Percentiles rank a stretch among this genome's conserved stretches.
Conservation (phyloP, 2,888 invertebrate species). For the Pristionchus fissidentatus region DNA sequence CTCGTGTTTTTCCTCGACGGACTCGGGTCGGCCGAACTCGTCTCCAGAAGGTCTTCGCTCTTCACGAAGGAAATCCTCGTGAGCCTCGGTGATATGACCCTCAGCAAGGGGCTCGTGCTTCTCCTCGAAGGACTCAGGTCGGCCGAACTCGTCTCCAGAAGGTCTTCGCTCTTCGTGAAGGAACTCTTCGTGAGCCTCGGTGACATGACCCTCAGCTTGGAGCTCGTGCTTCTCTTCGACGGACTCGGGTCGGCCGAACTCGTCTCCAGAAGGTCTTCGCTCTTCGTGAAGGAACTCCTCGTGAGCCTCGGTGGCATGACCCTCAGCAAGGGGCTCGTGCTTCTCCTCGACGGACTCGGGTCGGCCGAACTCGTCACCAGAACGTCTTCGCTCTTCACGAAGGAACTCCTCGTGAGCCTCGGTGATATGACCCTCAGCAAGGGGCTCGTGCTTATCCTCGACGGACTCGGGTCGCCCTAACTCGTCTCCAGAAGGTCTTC, state of each 20-base stretch:
- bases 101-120: conserved; percentile 35
- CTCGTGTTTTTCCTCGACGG: conserved; percentile 45
- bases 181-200: background rate
- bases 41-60: conserved; percentile 18
- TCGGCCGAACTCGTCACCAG: background rate
- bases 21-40: background rate
- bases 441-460: conserved; percentile 13
- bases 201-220: background rate
- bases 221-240: background rate
- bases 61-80: conserved; percentile 36
- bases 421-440: background rate
- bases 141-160: conserved; percentile 48
- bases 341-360: background rate
- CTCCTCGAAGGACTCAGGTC: background rate
- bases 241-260: background rate
- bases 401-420: background rate
- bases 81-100: conserved; percentile 37
- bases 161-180: conserved; percentile 13
- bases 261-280: background rate
- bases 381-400: conserved; percentile 4
- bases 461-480: background rate
- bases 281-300: conserved; percentile 43
- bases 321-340: conserved; percentile 2
- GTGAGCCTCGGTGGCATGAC: conserved; percentile 37
- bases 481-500: background rate